Evolutionary conservation across 2,888 invertebrate species (phyloP), one percentile per base, ranked within the genome.

Genomic region (Ypsolopha scabrella): DNA sequence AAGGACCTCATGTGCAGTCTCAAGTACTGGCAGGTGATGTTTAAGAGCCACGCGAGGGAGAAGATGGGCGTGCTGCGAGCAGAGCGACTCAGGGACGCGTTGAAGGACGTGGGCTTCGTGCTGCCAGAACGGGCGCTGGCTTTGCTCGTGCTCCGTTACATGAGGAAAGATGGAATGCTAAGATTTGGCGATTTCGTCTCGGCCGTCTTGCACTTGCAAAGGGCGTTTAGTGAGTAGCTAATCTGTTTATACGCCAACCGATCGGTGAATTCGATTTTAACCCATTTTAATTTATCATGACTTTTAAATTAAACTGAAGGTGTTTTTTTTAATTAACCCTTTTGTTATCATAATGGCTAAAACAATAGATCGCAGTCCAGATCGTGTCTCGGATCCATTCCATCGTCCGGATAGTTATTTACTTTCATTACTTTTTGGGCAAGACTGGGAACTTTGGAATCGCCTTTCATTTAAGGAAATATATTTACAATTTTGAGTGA

Each of bases 101-200:
- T 97, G 1, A 85, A 91, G 24, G 96, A 96, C 80, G 93, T 96
- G 11, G 96, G 97, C 4, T 97, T 96, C 69, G 93, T 94, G 63
- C 80, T 97, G 34, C 95, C 93, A 61, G 94, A 94, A 53, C 93
- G 94, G 55, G 94, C 95, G 35, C 87, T 97, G 68, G 92, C 94
- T 7, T 90, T 94, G 48, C 87, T 97, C 7, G 92, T 96, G 55
- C 87, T 96, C 57, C 88, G 95, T 56, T 96, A 96, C 64, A 96
- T 96, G 93, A 89, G 96, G 58, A 96, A 96, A 72, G 97, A 97
- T 71, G 96, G 96, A 41, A 96, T 96, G 52, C 87, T 97, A 45
- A 87, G 97, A 60, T 94, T 97, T 67, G 96, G 96, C 8, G 97
- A 97, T 75, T 97, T 96, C 70, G 96, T 96, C 2, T 94, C 94